Percentiles rank a stretch among this genome's conserved stretches.
Evolutionary conservation across 1,140 invertebrate genomes (phyloP).

Genomic region (Mactra quadrangularis): DNA sequence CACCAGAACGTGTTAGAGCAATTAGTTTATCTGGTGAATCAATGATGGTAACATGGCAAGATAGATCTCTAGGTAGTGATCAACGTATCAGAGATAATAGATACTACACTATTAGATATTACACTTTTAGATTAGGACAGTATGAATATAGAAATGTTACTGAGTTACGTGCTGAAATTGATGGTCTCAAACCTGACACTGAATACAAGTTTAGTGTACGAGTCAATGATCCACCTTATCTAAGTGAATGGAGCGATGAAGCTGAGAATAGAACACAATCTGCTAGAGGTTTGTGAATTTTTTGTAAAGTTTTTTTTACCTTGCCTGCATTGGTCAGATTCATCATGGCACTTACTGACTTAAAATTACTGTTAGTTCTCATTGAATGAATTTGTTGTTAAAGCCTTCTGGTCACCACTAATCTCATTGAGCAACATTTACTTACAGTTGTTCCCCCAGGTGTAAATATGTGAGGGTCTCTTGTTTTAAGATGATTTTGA

Average conservation of each 20-base stretch:
- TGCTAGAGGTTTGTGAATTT: background rate
- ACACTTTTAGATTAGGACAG: slow-evolving; percentile 34
- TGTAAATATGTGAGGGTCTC: too few relatives aligned
- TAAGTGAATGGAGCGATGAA: slow-evolving; percentile 54
- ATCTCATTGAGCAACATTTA: too few relatives aligned
- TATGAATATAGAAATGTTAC: slow-evolving; percentile 44
- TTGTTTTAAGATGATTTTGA: too few relatives aligned
- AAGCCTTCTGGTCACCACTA: too few relatives aligned
- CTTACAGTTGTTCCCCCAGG: too few relatives aligned
- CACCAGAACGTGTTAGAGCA: slow-evolving; percentile 3
- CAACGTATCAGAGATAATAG: slow-evolving; percentile 33
- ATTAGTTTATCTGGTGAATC: background rate
- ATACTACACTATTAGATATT: slow-evolving; percentile 50
- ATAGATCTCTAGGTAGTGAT: slow-evolving; percentile 33
- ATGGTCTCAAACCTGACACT: slow-evolving; percentile 17
- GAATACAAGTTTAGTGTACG: slow-evolving; percentile 48
- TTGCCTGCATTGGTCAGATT: background rate
- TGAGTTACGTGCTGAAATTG: slow-evolving; percentile 1
- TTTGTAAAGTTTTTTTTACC: background rate
- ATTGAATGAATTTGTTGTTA: too few relatives aligned
- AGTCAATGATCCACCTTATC: slow-evolving; percentile 57
- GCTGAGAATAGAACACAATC: background rate
- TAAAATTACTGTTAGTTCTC: too few relatives aligned
- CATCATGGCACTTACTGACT: background rate
- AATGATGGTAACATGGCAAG: slow-evolving; percentile 31